Evolutionary conservation across 1,140 invertebrate genomes (phyloP).

Genomic region (Drosophila melanica): DNA sequence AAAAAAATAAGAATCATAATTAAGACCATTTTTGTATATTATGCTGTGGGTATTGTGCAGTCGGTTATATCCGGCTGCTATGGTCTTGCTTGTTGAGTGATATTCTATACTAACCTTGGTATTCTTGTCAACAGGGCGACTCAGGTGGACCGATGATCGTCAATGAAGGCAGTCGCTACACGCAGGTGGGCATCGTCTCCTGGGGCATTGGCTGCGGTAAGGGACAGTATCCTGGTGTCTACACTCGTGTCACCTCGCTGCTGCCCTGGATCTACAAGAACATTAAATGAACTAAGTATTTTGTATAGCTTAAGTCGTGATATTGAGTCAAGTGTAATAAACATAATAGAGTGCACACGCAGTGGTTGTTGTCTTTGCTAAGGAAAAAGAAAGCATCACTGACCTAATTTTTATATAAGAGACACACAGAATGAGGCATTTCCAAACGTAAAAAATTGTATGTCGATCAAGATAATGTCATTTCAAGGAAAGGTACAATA

Average conservation of each 20-base stretch:
- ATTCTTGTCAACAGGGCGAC: conserved; percentile 89
- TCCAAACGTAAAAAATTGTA: no score
- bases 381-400: no score
- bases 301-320: conserved; percentile 69
- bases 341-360: conserved; percentile 21
- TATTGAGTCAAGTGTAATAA: conserved; percentile 52
- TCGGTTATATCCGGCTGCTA: no score
- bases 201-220: conserved; percentile 97
- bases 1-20: no score
- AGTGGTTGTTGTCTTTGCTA: conserved; percentile 4
- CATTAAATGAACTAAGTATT: conserved; percentile 69
- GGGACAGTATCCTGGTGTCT: conserved; percentile 93
- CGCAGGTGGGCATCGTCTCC: conserved; percentile 94
- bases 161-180: conserved; percentile 89
- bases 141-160: conserved; percentile 95
- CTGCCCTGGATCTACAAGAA: conserved; percentile 92
- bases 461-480: no score
- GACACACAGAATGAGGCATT: no score
- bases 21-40: no score
- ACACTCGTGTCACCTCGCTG: conserved; percentile 89
- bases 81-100: no score
- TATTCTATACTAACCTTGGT: neutral
- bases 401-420: no score
- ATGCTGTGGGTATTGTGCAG: no score
- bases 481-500: no score